A percentile compares a stretch with the other conserved stretches of the same genome.
Conservation (phyloP, 64 coral and sea anemone genomes). For the Porites australiensis region DNA sequence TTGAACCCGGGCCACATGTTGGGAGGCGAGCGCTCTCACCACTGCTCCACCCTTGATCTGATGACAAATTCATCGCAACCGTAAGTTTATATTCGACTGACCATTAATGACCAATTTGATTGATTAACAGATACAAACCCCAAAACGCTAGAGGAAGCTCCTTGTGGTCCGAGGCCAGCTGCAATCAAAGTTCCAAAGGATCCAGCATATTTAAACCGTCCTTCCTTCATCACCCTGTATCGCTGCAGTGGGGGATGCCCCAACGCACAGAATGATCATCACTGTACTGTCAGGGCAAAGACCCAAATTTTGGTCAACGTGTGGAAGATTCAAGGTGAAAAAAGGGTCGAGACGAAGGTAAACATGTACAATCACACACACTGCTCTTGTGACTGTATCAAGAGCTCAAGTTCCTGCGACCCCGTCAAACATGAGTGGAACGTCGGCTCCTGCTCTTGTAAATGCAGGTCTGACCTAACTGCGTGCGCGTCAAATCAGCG, state of each 20-base stretch:
- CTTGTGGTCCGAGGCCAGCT: not conserved
- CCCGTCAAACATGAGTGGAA: not conserved
- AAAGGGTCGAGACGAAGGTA: not conserved
- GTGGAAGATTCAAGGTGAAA: not conserved
- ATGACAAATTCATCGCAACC: too few species aligned
- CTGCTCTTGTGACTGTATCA: conserved; percentile 48
- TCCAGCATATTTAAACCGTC: not conserved
- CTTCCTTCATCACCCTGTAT: not conserved
- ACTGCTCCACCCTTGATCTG: too few species aligned
- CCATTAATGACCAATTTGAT: not conserved
- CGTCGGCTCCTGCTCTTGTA: not conserved
- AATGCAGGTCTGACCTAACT: not conserved
- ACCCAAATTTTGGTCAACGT: conserved; percentile 3
- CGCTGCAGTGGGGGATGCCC: conserved; percentile 32
- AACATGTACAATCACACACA: conserved; percentile 52
- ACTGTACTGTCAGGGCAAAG: conserved; percentile 29
- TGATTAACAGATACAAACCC: not conserved
- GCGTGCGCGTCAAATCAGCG: not conserved
- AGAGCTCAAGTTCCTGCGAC: conserved; percentile 27
- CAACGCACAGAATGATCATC: not conserved
- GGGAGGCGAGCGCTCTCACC: too few species aligned
- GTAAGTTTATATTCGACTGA: too few species aligned
- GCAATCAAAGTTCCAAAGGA: not conserved
- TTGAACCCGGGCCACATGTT: too few species aligned
- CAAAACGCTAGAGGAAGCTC: not conserved